Evolutionary conservation across 2,113 vertebrate genomes (phyloP), one percentile per base, ranked within the genome.

Genomic region (Oreotrochilus melanogaster): DNA sequence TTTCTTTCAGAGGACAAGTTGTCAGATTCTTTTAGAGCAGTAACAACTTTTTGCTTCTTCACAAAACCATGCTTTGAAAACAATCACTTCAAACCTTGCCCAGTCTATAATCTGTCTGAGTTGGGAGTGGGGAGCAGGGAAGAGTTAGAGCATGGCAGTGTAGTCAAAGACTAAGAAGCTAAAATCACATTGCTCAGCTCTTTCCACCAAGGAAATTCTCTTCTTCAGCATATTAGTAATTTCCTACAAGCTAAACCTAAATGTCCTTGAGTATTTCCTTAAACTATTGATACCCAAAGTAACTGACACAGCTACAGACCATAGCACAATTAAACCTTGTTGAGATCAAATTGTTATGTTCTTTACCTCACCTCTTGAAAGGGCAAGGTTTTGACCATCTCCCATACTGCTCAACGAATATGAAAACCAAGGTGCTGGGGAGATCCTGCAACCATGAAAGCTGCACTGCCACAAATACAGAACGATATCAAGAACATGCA

Each of bases 1-100:
- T 96, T 96, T 95, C 86, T 97, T 96, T 56, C 28, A 51, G 73
- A 95, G 88, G 80, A 92, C 94, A 96, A 78, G 86, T 87, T 91
- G 96, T 97, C 96, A 96, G 94, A 94, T 88, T 79, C 37, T 83
- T 51, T 83, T 93, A 89, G 94, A 90, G 61, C 0, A 17, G 65
- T 76, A 93, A 95, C 14, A 31, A 61, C 39, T 88, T 42, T 84
- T 65, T 30, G 18, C 66, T 94, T 94, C 78, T 78, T 88, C 85
- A 82, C 56, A 58, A 71, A 94, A 83, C 47, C 67, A 73, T 67
- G 70, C 71, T 74, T 75, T 72, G 74, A 78, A 94, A 90, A 75
- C 3, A 8, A 51, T 60, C 0, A 21, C 72, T 93, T 61, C 72
- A 84, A 91, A 88, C 67, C 61, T 57, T 73, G 76, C 81, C 47